Percentiles rank a stretch among this genome's conserved stretches.
These are phyloP conservation scores for Pycnomerus fuliginosus DNA, from an alignment of 2,888 invertebrate genomes.

Conservation along the genomic window DNA sequence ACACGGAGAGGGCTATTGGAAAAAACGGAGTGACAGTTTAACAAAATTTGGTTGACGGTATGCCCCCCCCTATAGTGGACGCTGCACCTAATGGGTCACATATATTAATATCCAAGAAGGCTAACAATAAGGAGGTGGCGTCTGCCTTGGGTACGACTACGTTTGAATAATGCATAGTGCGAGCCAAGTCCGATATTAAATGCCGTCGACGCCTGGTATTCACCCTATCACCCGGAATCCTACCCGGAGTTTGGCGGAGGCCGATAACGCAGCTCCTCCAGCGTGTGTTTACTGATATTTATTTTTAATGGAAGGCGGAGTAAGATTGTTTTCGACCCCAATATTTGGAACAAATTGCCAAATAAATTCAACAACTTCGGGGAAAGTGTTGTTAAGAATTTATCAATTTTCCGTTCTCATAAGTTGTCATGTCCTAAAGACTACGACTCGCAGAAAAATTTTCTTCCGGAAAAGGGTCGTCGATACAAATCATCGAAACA, in stretches of 20 bases:
- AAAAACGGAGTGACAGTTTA: no score
- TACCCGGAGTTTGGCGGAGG: constrained; percentile 6
- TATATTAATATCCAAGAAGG: constrained; percentile 16
- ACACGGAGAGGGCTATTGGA: no score
- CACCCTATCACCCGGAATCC: constrained; percentile 14
- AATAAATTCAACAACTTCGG: no score
- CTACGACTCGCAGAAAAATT: no score
- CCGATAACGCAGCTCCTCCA: constrained; percentile 5
- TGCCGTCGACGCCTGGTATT: constrained; percentile 28
- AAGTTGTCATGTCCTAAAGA: no score
- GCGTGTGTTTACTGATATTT: constrained; percentile 12
- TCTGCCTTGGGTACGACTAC: constrained; percentile 18
- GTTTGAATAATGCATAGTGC: constrained; percentile 38
- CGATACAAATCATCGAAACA: constrained; percentile 18
- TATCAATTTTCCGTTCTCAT: no score
- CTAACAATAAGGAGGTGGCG: constrained; percentile 23
- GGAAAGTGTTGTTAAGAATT: no score
- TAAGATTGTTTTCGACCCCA: no score
- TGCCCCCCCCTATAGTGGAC: constrained; percentile 8
- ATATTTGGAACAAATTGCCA: no score
- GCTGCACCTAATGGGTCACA: constrained; percentile 7
- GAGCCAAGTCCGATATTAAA: constrained; percentile 40
- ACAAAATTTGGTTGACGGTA: no score
- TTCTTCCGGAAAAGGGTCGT: background rate
- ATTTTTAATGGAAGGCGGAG: constrained; percentile 1